Conservation (phyloP, 2,888 invertebrate genomes). For the Colletes collaris region DNA sequence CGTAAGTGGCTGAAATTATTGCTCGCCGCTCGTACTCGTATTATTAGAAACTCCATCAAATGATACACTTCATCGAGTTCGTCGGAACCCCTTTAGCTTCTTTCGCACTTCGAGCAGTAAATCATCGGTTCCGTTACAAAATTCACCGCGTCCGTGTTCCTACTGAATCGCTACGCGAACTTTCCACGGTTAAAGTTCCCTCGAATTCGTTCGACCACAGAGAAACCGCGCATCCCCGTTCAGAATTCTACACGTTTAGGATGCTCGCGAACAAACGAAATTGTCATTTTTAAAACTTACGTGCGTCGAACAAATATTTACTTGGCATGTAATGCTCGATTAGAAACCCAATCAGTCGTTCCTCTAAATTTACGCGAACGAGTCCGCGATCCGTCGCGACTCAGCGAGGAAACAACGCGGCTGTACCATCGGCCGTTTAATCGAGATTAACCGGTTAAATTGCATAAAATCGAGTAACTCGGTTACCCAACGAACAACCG, state of each 20-base stretch:
- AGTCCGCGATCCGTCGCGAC: background rate
- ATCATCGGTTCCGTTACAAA: constrained; percentile 46
- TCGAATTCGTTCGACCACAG: constrained; percentile 22
- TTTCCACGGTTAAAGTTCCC: constrained; percentile 19
- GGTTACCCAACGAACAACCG: background rate
- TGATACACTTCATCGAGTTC: constrained; percentile 53
- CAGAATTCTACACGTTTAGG: too few species aligned
- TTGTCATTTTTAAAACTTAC: too few species aligned
- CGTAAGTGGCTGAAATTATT: constrained; percentile 41
- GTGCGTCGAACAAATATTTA: too few species aligned
- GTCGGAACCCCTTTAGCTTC: constrained; percentile 20
- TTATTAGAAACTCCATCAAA: constrained; percentile 53
- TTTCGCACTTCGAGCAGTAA: constrained; percentile 29
- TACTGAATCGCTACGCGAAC: background rate
- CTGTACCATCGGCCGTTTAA: background rate
- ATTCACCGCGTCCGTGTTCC: constrained; percentile 19
- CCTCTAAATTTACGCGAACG: too few species aligned
- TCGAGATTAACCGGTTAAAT: constrained; percentile 5
- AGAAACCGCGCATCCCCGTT: constrained; percentile 7
- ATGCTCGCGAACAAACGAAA: too few species aligned
- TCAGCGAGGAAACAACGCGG: background rate
- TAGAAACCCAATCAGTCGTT: too few species aligned
- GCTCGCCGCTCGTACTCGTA: constrained; percentile 7
- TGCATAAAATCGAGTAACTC: constrained; percentile 12
- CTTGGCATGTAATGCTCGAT: too few species aligned